Base-by-base conservation (phyloP, 2,113 vertebrate genomes). In the Nycticorax nycticorax region DNA sequence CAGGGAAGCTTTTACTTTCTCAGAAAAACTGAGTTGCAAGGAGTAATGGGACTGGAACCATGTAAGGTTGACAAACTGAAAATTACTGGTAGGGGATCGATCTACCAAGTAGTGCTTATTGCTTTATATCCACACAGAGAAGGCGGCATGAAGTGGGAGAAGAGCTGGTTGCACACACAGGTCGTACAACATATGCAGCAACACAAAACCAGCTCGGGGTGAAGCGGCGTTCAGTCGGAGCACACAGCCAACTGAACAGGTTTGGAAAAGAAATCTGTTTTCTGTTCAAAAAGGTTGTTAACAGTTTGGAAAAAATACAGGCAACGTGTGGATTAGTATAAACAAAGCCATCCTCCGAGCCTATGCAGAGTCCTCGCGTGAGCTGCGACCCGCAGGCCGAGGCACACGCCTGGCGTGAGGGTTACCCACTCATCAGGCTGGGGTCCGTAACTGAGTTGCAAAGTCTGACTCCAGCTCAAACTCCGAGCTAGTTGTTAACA, bases 301-400 rank as follows among this genome's bases (percentile, higher is more conserved):
- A 21, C 21, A 24, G 26, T 1, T 21, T 17, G 30, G 22, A 62
- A 88, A 72, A 24, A 37, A 33, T 2, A 19, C 43, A 60, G 39
- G 23, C 10, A 57, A 20, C 0, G 0, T 2, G 19, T 18, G 8
- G 18, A 13, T 9, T 0, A 2, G 32, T 26, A 14, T 5, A n/a
- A 78, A 43, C 26, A 32, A 82, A 75, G 60, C 13, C 71, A 88
- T 33, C 19, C 39, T 8, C 69, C 11, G 57, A 72, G 64, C 39
- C 59, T 12, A 9, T 1, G 14, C n/a, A 27, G 26, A 47, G 47
- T 0, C 37, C n/a, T 63, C 0, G 4, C 4, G 2, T 1, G 76
- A 47, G 75, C 32, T 8, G 24, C 1, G 12, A 39, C 28, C 41
- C 8, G 1, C 14, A 20, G 74, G 47, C 28, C 26, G 32, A 18